Base-by-base conservation (phyloP, 2,113 vertebrate species). In the Callorhinus ursinus region DNA sequence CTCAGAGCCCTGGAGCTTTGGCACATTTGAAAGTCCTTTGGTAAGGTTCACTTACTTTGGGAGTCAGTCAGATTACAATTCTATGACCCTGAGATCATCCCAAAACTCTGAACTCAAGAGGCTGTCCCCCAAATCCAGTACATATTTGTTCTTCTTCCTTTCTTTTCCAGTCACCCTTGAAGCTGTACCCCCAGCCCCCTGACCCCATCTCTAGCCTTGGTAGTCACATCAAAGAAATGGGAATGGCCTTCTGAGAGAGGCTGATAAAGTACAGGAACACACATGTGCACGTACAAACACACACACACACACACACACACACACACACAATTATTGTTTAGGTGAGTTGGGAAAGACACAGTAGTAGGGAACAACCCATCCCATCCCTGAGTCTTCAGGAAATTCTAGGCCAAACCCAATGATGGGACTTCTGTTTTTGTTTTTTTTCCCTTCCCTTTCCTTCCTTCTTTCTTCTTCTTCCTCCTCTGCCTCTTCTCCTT, bases 31-130 rank as follows among this genome's bases (percentile, higher is more conserved):
- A 13, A 2, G 18, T 31, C 39, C 84, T 65, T 74, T 74, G 13
- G 71, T 71, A 74, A 90, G 6, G 42, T 76, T 88, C 31, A 65
- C n/a, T 88, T 0, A 55, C 88, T 97, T 97, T 90, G 28, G 67
- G 28, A 13, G 81, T 95, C 72, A 95, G 84, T 77, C 80, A 36
- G 3, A 77, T 91, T 95, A 28, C 0, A 0, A 92, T 88, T 96
- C 46, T 82, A n/a, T 87, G 96, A 91, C 97, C 80, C 72, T 53
- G 95, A 90, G 49, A 24, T 42, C 59, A 24, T 95, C 18, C 31
- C 67, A 16, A 80, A 7, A 33, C 65, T 97, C 81, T 96, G 92
- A 94, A 76, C 63, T 94, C 67, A 88, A 97, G 92, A 53, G 4
- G 12, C 36, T 61, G 51, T 4, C 31, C 42, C 33, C 81, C 16